These are phyloP conservation scores for Hystrix brachyura DNA, from an alignment of 2,113 vertebrate genomes.

Conservation along the genomic window DNA sequence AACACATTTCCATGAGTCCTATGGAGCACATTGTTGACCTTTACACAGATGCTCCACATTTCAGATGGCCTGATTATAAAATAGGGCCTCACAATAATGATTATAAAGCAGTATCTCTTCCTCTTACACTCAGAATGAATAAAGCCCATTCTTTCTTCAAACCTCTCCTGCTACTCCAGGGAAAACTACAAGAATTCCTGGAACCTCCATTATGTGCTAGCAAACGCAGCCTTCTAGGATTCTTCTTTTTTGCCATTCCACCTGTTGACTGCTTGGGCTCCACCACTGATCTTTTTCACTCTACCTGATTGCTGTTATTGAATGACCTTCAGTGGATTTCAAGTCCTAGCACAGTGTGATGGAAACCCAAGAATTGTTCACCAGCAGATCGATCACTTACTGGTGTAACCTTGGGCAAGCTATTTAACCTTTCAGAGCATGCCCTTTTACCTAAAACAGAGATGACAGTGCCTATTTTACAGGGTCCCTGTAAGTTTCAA, in stretches of 20 bases:
- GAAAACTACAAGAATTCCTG: background rate
- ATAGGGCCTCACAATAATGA: background rate
- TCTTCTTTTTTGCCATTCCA: background rate
- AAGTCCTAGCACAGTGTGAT: background rate
- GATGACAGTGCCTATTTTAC: background rate
- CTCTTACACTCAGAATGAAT: background rate
- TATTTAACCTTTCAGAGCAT: background rate
- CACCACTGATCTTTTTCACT: background rate
- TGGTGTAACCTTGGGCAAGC: background rate
- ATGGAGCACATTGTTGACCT: background rate
- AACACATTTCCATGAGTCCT: background rate
- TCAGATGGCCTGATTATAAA: background rate
- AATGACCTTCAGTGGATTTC: background rate
- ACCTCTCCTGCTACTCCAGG: background rate
- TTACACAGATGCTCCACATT: background rate
- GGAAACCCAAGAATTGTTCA: background rate
- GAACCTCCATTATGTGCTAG: background rate
- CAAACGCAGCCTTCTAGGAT: background rate
- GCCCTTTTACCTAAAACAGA: background rate
- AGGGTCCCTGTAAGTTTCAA: slow-evolving; percentile 22
- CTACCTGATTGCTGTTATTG: background rate
- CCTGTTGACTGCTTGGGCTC: background rate
- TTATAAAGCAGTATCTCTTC: slow-evolving; percentile 20
- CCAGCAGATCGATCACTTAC: background rate
- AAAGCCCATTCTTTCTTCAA: background rate